phyloP scores from a whole-genome alignment of 1,140 invertebrate genomes.

The Bombyx mandarina region DNA sequence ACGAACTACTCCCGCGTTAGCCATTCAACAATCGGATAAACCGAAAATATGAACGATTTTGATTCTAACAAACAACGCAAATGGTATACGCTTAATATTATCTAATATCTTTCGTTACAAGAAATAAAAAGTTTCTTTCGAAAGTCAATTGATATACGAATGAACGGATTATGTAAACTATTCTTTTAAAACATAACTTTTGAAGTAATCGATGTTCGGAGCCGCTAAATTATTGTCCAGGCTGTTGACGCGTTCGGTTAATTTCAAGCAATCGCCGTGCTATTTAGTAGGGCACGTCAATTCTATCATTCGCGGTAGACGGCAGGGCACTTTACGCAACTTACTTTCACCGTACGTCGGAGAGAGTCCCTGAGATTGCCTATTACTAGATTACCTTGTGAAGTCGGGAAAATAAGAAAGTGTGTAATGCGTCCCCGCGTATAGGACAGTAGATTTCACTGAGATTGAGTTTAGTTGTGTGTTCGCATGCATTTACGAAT shows the following conservation, averaged over 20 bases:
- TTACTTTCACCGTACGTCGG: slow-evolving; percentile 50
- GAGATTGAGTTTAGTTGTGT: background rate
- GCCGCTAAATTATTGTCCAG: too few relatives aligned
- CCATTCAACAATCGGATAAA: too few relatives aligned
- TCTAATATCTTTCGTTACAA: too few relatives aligned
- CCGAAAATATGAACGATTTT: too few relatives aligned
- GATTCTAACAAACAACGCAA: too few relatives aligned
- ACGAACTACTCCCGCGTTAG: too few relatives aligned
- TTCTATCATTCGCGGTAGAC: slow-evolving; percentile 42
- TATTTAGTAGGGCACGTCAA: slow-evolving; percentile 12
- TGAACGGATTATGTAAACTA: too few relatives aligned
- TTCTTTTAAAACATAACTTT: too few relatives aligned
- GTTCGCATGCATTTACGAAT: background rate
- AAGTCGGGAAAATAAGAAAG: slow-evolving; percentile 38
- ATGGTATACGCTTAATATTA: too few relatives aligned
- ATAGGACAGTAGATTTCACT: slow-evolving; percentile 19
- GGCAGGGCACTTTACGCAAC: slow-evolving; percentile 43
- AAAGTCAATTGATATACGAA: too few relatives aligned
- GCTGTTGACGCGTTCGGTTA: background rate
- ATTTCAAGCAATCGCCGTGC: slow-evolving; percentile 17
- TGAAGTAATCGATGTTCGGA: too few relatives aligned
- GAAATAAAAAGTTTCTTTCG: too few relatives aligned
- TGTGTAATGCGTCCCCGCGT: slow-evolving; percentile 24
- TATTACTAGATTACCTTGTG: slow-evolving; percentile 47
- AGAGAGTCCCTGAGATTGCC: slow-evolving; percentile 52